A percentile compares a stretch with the other conserved stretches of the same genome.
phyloP scores from a whole-genome alignment of 2,888 invertebrate species.

The Dolomedes plantarius region DNA sequence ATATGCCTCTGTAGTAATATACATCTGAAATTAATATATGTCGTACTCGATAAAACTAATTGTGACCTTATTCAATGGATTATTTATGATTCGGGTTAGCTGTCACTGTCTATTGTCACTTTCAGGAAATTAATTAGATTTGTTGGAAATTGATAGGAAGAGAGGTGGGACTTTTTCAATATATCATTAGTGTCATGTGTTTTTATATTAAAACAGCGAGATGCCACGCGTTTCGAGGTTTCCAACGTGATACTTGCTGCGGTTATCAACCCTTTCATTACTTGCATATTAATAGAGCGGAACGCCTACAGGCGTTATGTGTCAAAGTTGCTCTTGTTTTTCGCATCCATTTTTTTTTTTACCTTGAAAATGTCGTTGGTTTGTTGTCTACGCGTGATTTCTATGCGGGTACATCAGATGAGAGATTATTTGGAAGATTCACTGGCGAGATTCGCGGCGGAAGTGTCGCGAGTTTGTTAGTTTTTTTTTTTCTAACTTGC shows the following conservation, averaged over 20 bases:
- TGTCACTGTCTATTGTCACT: too few relatives aligned
- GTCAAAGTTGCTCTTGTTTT: neutral
- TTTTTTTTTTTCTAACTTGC: too few relatives aligned
- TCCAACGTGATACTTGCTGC: neutral
- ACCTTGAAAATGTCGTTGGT: neutral
- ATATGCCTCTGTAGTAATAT: too few relatives aligned
- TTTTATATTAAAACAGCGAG: neutral
- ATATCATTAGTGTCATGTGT: neutral
- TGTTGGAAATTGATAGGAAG: neutral
- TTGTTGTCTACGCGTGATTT: neutral
- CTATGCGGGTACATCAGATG: neutral
- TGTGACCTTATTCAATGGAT: too few relatives aligned
- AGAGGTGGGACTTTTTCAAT: too few relatives aligned
- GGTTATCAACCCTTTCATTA: constrained; percentile 52
- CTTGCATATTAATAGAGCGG: constrained; percentile 61
- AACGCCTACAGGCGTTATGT: constrained; percentile 32
- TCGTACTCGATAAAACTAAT: too few relatives aligned
- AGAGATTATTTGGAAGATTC: neutral
- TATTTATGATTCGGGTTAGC: too few relatives aligned
- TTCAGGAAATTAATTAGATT: neutral
- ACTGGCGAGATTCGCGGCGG: neutral
- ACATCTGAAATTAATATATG: too few relatives aligned
- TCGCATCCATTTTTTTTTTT: neutral
- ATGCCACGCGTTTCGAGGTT: neutral
- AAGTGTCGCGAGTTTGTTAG: neutral